phyloP scores from a whole-genome alignment of 92 coral and sea anemone genomes.

The Epizoanthus illoricatus region DNA sequence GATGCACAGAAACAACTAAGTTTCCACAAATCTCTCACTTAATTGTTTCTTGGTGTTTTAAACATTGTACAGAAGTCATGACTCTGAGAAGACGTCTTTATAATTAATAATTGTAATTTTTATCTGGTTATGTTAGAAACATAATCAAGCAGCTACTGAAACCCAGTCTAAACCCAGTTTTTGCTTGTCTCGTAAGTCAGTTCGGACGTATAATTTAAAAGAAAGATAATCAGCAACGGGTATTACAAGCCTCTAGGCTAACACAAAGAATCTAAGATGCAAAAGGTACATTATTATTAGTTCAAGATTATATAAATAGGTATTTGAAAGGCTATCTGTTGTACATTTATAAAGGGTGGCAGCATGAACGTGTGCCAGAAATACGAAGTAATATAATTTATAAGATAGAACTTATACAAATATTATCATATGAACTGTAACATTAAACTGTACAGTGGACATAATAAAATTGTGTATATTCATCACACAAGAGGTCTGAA shows the following conservation, averaged over 20 bases:
- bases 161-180: background rate
- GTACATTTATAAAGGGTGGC: background rate
- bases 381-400: slow-evolving; percentile 14
- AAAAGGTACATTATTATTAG: background rate
- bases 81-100: no score
- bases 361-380: no score
- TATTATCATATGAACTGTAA: background rate
- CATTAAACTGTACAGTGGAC: background rate
- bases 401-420: slow-evolving; percentile 1
- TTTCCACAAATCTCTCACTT: no score
- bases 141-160: background rate
- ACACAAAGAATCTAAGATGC: background rate
- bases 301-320: background rate
- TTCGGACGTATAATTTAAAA: background rate
- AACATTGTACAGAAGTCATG: no score
- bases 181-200: background rate
- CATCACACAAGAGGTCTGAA: background rate
- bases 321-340: background rate
- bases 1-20: no score
- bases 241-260: background rate
- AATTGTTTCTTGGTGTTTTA: no score
- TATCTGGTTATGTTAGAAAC: no score
- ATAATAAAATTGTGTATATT: background rate
- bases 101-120: no score
- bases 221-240: background rate